Conservation (phyloP, 2,797 vertebrate species). For the Malacoctenus gilli region DNA sequence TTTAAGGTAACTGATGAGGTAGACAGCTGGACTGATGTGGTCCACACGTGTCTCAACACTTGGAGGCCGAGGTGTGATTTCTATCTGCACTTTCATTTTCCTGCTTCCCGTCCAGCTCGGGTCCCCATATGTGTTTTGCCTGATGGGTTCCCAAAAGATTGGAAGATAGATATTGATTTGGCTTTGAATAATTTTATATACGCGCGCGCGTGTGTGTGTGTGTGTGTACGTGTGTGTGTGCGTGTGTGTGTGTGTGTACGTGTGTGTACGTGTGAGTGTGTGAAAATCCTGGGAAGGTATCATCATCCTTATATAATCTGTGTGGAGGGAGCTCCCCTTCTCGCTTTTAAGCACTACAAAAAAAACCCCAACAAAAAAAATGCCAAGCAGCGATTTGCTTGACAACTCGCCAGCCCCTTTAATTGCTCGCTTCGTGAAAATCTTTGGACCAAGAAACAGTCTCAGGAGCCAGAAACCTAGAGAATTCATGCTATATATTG, state of each 20-base stretch:
- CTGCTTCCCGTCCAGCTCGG: constrained; percentile 17
- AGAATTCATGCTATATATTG: constrained; percentile 14
- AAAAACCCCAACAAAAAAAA: constrained; percentile 19
- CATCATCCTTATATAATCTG: constrained; percentile 15
- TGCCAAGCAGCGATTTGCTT: constrained; percentile 11
- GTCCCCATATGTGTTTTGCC: constrained; percentile 9
- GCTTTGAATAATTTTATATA: constrained; percentile 36
- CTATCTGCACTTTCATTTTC: constrained; percentile 45
- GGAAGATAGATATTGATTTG: constrained; percentile 25
- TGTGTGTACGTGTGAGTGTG: no score
- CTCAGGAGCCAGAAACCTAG: constrained; percentile 9
- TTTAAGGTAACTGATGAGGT: constrained; percentile 67
- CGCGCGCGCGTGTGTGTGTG: no score
- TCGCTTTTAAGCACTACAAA: not conserved
- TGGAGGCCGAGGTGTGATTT: constrained; percentile 37
- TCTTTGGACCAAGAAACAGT: constrained; percentile 6
- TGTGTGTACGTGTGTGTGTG: no score
- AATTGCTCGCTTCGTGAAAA: constrained; percentile 27
- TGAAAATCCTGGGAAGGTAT: constrained; percentile 9
- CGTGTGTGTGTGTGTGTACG: no score
- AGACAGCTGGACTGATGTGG: constrained; percentile 35
- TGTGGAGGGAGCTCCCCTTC: not conserved
- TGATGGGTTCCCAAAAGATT: constrained; percentile 16
- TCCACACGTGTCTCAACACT: constrained; percentile 30
- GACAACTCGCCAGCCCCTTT: constrained; percentile 26